Conservation (phyloP, 2,113 vertebrate species). For the Eonycteris spelaea region DNA sequence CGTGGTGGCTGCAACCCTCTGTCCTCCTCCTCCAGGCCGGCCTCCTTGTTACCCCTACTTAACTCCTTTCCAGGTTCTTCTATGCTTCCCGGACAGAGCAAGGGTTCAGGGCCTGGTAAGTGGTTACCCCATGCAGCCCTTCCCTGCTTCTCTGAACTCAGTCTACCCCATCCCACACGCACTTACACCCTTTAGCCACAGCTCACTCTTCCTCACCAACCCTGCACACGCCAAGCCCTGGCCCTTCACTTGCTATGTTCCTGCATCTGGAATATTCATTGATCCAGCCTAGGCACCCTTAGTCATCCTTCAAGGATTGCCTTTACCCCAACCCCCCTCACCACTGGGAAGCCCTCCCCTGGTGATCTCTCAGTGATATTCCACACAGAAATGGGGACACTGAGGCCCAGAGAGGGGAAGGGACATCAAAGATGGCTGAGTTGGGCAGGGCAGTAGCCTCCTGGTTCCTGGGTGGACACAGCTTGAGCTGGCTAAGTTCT, state of each 20-base stretch:
- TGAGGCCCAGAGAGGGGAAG: background rate
- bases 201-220: background rate
- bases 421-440: too few species aligned
- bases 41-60: background rate
- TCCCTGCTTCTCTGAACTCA: background rate
- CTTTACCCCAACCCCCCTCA: rapidly evolving
- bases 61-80: background rate
- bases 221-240: too few species aligned
- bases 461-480: background rate
- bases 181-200: too few species aligned
- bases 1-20: background rate
- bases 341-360: background rate
- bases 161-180: background rate
- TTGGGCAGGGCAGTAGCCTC: background rate
- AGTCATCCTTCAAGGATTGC: background rate
- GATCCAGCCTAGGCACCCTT: background rate
- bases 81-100: background rate
- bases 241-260: background rate
- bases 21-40: background rate
- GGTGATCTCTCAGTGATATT: background rate
- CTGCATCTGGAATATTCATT: background rate
- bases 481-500: background rate
- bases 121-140: background rate
- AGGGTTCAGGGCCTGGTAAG: background rate
- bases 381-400: background rate